A percentile compares a stretch with the other conserved stretches of the same genome.
phyloP scores from a whole-genome alignment of 2,888 invertebrate genomes.

The Leptopilina myrica region DNA sequence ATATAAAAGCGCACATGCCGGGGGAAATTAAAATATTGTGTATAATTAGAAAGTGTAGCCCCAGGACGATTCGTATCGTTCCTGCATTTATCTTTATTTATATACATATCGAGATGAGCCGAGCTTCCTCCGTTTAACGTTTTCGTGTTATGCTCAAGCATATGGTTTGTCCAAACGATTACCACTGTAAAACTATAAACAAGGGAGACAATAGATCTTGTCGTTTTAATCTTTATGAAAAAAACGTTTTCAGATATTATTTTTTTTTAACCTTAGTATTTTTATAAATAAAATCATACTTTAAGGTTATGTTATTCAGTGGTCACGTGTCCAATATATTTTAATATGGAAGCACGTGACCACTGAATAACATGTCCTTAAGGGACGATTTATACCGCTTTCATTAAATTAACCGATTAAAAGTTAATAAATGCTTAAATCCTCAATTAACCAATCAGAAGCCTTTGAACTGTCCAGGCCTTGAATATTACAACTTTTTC shows the following conservation, averaged over 20 bases:
- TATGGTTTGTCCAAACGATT: constrained; percentile 68
- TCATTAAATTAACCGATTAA: too few relatives aligned
- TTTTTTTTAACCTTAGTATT: background rate
- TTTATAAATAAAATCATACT: background rate
- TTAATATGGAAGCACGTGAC: too few relatives aligned
- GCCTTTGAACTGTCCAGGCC: too few relatives aligned
- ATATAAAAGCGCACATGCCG: constrained; percentile 65
- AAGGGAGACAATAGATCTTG: constrained; percentile 55
- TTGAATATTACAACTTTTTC: too few relatives aligned
- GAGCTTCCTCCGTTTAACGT: constrained; percentile 63
- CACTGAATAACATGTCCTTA: too few relatives aligned
- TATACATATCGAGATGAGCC: constrained; percentile 52
- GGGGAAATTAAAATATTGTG: constrained; percentile 72
- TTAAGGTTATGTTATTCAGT: too few relatives aligned
- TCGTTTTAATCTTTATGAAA: constrained; percentile 40
- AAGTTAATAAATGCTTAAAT: too few relatives aligned
- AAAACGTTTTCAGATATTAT: constrained; percentile 24
- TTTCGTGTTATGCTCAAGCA: constrained; percentile 63
- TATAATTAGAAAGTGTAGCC: constrained; percentile 65
- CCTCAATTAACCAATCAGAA: too few relatives aligned
- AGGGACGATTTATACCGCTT: too few relatives aligned
- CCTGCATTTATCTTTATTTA: background rate
- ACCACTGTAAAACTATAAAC: constrained; percentile 57
- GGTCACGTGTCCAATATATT: too few relatives aligned
- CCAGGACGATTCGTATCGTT: constrained; percentile 50